A percentile compares a stretch with the other conserved stretches of the same genome.
phyloP scores from a whole-genome alignment of 2,113 vertebrate genomes.

The Crotalus tigris region DNA sequence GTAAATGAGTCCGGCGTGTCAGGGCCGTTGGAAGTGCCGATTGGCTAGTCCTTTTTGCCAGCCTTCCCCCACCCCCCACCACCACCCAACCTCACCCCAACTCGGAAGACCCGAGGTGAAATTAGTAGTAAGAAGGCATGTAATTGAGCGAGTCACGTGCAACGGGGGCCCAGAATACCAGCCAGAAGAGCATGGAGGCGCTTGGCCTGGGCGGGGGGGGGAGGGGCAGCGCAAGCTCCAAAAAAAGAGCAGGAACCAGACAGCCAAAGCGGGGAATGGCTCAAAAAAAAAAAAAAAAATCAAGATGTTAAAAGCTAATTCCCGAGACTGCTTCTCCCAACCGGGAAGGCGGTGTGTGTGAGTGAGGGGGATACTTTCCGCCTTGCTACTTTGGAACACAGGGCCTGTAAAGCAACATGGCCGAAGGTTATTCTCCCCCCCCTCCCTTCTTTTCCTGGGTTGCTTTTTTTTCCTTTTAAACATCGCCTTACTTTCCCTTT shows the following conservation, averaged over 20 bases:
- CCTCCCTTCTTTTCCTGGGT: too few species aligned
- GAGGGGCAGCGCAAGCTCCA: conserved; percentile 69
- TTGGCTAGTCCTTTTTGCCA: conserved; percentile 76
- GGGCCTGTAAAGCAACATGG: conserved; percentile 98
- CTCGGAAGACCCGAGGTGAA: conserved; percentile 77
- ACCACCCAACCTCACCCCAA: neutral
- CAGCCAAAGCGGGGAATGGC: conserved; percentile 77
- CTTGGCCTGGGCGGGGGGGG: conserved; percentile 49
- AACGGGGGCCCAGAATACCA: conserved; percentile 81
- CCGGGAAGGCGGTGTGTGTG: conserved; percentile 49
- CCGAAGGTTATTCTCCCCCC: conserved; percentile 90
- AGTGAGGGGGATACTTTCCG: conserved; percentile 84
- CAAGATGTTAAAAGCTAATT: conserved; percentile 92
- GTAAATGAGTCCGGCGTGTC: conserved; percentile 80
- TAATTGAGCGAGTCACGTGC: conserved; percentile 98
- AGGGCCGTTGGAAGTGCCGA: conserved; percentile 68
- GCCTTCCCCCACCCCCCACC: conserved; percentile 38
- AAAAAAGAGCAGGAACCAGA: conserved; percentile 57
- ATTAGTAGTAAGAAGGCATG: conserved; percentile 90
- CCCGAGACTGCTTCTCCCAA: conserved; percentile 79
- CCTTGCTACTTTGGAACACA: conserved; percentile 89
- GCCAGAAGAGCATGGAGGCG: conserved; percentile 67
- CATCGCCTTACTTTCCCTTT: conserved; percentile 55
- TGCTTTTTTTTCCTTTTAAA: conserved; percentile 18
- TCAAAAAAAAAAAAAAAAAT: conserved; percentile 66